Evolutionary conservation across 1,140 invertebrate species (phyloP).

Genomic region (Calephelis virginiensis): DNA sequence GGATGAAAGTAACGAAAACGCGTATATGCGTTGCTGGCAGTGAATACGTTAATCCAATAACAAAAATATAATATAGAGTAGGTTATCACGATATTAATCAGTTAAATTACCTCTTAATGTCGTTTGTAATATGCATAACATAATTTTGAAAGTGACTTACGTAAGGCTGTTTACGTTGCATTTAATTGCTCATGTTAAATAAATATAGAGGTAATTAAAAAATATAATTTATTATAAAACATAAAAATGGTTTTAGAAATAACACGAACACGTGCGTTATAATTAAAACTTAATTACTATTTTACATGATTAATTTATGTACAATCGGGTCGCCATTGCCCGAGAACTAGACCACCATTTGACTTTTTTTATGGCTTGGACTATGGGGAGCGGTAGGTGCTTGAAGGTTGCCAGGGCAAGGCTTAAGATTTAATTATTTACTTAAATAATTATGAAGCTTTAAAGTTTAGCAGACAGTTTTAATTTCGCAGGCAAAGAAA

Average conservation of each 20-base stretch:
- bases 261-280: constrained; percentile 43
- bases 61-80: background rate
- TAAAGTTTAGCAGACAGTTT: too few relatives aligned
- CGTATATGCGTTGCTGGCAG: too few relatives aligned
- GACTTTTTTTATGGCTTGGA: constrained; percentile 38
- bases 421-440: too few relatives aligned
- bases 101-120: background rate
- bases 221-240: constrained; percentile 77
- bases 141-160: background rate
- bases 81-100: constrained; percentile 4
- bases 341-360: constrained; percentile 37
- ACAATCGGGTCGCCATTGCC: constrained; percentile 49
- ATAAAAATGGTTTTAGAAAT: constrained; percentile 64
- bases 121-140: background rate
- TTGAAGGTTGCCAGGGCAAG: too few relatives aligned
- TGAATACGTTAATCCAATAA: too few relatives aligned
- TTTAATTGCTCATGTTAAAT: constrained; percentile 16
- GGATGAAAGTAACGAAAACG: too few relatives aligned
- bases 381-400: constrained; percentile 26
- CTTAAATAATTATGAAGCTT: too few relatives aligned
- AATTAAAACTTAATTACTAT: constrained; percentile 38
- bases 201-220: constrained; percentile 44
- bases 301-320: constrained; percentile 66
- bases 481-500: too few relatives aligned
- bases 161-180: background rate